Evolutionary conservation across 2,888 invertebrate species (phyloP).

Genomic region (Ichneumoninae sp.): DNA sequence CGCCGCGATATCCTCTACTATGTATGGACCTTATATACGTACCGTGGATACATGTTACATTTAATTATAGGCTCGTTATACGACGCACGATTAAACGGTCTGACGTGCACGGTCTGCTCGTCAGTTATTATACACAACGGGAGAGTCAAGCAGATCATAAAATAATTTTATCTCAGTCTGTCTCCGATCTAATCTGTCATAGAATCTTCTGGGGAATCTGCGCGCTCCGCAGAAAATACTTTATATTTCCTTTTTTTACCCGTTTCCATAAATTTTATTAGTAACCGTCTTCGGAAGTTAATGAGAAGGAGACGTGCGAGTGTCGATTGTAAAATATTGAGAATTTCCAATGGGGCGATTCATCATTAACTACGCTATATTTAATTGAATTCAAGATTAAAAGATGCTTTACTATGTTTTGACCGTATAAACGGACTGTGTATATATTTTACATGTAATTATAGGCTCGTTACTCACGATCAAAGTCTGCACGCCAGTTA

Average conservation of each 20-base stretch:
- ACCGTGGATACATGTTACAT: slow-evolving; percentile 5
- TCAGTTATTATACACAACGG: slow-evolving; percentile 12
- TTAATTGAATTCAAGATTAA: too few relatives aligned
- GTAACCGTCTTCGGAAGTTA: too few relatives aligned
- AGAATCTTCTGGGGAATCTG: too few relatives aligned
- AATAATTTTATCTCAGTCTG: slow-evolving; percentile 27
- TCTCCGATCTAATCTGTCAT: too few relatives aligned
- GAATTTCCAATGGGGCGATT: too few relatives aligned
- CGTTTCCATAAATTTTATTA: too few relatives aligned
- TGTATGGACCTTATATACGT: not conserved
- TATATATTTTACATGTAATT: slow-evolving; percentile 25
- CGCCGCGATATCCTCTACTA: not conserved
- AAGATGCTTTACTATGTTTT: not conserved
- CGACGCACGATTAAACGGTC: slow-evolving; percentile 39
- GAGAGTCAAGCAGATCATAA: slow-evolving; percentile 3
- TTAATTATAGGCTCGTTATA: slow-evolving; percentile 48
- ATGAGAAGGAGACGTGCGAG: too few relatives aligned
- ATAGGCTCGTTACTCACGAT: slow-evolving; percentile 42
- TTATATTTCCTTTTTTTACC: too few relatives aligned
- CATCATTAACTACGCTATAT: too few relatives aligned
- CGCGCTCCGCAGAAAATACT: too few relatives aligned
- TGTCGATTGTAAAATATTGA: too few relatives aligned
- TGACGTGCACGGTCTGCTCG: too few relatives aligned
- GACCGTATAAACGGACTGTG: not conserved
- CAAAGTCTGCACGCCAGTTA: slow-evolving; percentile 20